phyloP scores from a whole-genome alignment of 1,140 invertebrate species.

The Mesaphorura yosii region DNA sequence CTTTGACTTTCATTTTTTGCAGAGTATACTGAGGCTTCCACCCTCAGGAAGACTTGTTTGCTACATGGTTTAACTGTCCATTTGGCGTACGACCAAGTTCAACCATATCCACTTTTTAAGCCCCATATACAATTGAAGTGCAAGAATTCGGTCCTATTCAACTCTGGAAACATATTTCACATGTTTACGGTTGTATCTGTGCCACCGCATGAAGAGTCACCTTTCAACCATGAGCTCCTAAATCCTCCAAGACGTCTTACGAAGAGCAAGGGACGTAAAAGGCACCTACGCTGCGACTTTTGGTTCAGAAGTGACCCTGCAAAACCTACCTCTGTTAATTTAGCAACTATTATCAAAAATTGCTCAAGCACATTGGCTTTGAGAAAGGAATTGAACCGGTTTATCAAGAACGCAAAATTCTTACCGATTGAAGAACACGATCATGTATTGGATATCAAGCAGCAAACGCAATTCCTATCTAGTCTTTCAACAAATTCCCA shows the following conservation, averaged over 20 bases:
- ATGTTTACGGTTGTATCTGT: constrained; percentile 37
- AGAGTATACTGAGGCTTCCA: constrained; percentile 37
- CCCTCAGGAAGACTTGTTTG: constrained; percentile 48
- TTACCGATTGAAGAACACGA: neutral
- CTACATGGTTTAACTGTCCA: constrained; percentile 56
- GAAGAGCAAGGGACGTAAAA: neutral
- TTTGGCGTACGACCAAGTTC: constrained; percentile 53
- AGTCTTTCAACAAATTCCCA: constrained; percentile 1
- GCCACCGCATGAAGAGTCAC: constrained; percentile 3
- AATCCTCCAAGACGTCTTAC: constrained; percentile 1
- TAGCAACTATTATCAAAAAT: too few relatives aligned
- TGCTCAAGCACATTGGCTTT: neutral
- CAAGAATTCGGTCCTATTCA: constrained; percentile 52
- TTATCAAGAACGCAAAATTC: neutral
- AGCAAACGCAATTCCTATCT: constrained; percentile 6
- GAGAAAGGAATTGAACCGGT: neutral
- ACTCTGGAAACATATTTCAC: constrained; percentile 59
- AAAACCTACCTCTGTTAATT: too few relatives aligned
- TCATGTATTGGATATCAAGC: constrained; percentile 10
- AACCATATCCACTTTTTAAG: constrained; percentile 53
- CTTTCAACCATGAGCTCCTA: neutral
- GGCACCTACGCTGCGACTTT: constrained; percentile 18
- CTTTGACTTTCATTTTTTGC: constrained; percentile 6
- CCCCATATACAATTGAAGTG: constrained; percentile 49
- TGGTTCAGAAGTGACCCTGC: constrained; percentile 15